Conservation (phyloP, 2,888 invertebrate species). For the Proisotoma minuta region DNA sequence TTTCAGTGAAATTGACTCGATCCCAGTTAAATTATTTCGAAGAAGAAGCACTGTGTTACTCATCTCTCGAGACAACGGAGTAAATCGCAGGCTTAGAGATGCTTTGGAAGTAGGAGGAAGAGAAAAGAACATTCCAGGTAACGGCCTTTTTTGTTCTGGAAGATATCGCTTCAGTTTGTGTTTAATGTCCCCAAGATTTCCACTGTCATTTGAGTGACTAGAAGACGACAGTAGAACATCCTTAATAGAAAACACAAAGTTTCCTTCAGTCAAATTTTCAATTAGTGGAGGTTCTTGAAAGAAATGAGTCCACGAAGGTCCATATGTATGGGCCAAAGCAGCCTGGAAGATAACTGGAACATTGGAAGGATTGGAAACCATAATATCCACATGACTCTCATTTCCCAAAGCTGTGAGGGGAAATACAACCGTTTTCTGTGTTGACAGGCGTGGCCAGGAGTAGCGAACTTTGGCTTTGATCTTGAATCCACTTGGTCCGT, state of each 20-base stretch:
- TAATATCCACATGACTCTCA: slow-evolving; percentile 42
- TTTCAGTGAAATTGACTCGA: slow-evolving; percentile 76
- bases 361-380: slow-evolving; percentile 62
- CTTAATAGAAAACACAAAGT: slow-evolving; percentile 34
- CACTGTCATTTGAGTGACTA: slow-evolving; percentile 44
- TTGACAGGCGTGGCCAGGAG: slow-evolving; percentile 44
- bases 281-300: slow-evolving; percentile 23
- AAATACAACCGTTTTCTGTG: slow-evolving; percentile 38
- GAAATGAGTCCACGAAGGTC: slow-evolving; percentile 41
- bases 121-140: slow-evolving; percentile 57
- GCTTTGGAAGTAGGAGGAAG: slow-evolving; percentile 59
- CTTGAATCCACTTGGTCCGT: slow-evolving; percentile 41
- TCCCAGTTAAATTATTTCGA: slow-evolving; percentile 84
- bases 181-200: slow-evolving; percentile 41
- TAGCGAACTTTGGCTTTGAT: slow-evolving; percentile 43
- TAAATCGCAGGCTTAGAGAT: slow-evolving; percentile 38
- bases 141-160: slow-evolving; percentile 34
- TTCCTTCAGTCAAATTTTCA: slow-evolving; percentile 36
- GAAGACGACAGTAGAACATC: slow-evolving; percentile 40
- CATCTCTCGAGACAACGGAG: slow-evolving; percentile 43
- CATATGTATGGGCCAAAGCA: slow-evolving; percentile 55
- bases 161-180: slow-evolving; percentile 37
- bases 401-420: slow-evolving; percentile 46
- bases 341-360: slow-evolving; percentile 66
- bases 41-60: slow-evolving; percentile 45